These are phyloP conservation scores for Holothuria leucospilota DNA, from an alignment of 53 echinoderm and acorn worm species.

Conservation along the genomic window DNA sequence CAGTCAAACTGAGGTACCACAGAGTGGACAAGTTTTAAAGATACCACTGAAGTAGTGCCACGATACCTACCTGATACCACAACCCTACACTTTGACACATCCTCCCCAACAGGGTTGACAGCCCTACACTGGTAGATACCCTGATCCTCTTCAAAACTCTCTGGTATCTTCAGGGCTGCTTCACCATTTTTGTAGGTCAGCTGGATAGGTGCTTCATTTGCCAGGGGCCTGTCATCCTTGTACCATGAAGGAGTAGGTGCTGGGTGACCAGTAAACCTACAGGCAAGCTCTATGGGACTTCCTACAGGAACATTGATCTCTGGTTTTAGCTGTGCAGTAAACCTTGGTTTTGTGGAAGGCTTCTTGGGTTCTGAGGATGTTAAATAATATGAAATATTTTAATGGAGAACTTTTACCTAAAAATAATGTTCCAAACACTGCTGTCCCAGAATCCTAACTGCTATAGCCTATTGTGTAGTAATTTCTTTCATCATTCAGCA, in stretches of 20 bases:
- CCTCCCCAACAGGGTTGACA: conserved; percentile 77
- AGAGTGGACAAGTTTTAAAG: no score
- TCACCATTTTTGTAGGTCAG: conserved; percentile 76
- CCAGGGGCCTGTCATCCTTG: conserved; percentile 64
- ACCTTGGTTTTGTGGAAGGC: conserved; percentile 53
- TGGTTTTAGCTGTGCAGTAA: conserved; percentile 52
- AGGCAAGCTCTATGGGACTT: conserved; percentile 71
- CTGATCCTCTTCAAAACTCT: conserved; percentile 70
- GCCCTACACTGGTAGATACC: conserved; percentile 80
- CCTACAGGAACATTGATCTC: conserved; percentile 74
- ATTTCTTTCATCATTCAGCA: no score
- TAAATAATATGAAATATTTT: background rate
- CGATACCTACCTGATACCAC: conserved; percentile 77
- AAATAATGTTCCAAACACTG: no score
- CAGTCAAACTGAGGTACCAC: no score
- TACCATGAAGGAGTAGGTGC: conserved; percentile 79
- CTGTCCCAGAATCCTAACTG: no score
- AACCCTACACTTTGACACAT: conserved; percentile 72
- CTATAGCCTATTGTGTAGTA: no score
- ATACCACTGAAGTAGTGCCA: no score
- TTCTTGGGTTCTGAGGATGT: conserved; percentile 36
- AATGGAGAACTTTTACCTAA: background rate
- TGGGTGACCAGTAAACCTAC: conserved; percentile 78
- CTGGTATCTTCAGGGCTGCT: conserved; percentile 73
- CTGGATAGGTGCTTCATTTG: conserved; percentile 74